Evolutionary conservation across 2,797 vertebrate species (phyloP).

Genomic region (Cyclura pinguis): DNA sequence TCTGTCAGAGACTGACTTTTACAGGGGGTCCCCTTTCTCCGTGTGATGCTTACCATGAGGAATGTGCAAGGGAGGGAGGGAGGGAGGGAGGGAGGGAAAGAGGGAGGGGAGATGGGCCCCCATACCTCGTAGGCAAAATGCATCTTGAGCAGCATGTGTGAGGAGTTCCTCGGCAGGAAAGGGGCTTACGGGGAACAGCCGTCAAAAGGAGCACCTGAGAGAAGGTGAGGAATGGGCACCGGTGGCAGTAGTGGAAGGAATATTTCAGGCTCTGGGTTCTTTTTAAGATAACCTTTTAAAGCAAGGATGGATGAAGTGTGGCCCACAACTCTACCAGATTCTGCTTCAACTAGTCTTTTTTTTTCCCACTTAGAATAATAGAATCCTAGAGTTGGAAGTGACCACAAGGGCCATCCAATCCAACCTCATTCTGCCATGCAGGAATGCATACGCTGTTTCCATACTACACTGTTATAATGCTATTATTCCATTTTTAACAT

Average conservation of each 20-base stretch:
- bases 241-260: fast-evolving
- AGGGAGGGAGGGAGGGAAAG: fast-evolving
- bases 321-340: no score
- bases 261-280: neutral
- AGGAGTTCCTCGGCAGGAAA: slow-evolving; percentile 50
- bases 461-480: no score
- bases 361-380: no score
- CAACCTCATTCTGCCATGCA: no score
- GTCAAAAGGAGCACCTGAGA: neutral
- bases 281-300: no score
- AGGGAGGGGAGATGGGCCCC: neutral
- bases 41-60: neutral
- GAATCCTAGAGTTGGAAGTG: no score
- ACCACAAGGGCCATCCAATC: no score
- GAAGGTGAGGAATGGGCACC: slow-evolving; percentile 9
- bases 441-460: no score
- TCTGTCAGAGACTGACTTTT: neutral
- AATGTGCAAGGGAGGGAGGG: slow-evolving; percentile 22
- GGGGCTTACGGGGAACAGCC: neutral
- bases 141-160: slow-evolving; percentile 34
- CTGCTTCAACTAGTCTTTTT: no score
- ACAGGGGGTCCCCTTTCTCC: slow-evolving; percentile 16
- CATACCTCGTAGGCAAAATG: slow-evolving; percentile 51
- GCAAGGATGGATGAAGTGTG: no score
- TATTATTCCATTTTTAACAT: no score